Percentiles rank a stretch among this genome's conserved stretches.
These are phyloP conservation scores for Aelia acuminata DNA, from an alignment of 2,888 invertebrate species.

Conservation along the genomic window DNA sequence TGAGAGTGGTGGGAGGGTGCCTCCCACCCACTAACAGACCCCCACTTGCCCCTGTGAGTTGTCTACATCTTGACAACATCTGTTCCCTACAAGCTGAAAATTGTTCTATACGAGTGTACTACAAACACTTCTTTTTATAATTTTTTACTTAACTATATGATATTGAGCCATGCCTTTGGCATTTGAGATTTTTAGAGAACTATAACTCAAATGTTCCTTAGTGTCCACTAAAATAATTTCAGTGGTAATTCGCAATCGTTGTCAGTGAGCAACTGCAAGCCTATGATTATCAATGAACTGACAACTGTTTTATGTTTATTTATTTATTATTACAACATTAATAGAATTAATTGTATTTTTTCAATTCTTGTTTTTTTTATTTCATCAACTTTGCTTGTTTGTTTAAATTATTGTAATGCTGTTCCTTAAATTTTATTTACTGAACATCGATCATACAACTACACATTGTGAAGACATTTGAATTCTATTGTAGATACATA, in stretches of 20 bases:
- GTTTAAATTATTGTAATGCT: neutral
- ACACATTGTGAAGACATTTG: neutral
- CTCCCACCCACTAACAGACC: constrained; percentile 44
- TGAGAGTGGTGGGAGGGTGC: constrained; percentile 16
- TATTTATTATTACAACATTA: no score
- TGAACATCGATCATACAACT: neutral
- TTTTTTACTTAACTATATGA: neutral
- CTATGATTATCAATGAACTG: no score
- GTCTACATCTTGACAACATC: neutral
- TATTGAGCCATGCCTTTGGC: neutral
- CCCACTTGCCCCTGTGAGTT: neutral
- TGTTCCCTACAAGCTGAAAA: neutral
- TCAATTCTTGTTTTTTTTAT: no score
- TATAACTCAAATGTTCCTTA: no score
- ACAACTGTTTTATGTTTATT: no score
- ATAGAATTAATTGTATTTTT: no score
- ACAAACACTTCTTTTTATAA: neutral
- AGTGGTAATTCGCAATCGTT: no score
- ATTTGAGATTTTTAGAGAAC: neutral
- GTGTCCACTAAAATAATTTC: no score
- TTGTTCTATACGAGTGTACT: neutral
- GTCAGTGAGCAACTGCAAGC: no score
- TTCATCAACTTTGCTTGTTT: neutral
- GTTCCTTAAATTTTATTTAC: no score
- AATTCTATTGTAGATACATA: neutral